Percentiles rank a stretch among this genome's conserved stretches.
phyloP scores from a whole-genome alignment of 2,797 vertebrate genomes.

The Gymnoscopelus braueri region DNA sequence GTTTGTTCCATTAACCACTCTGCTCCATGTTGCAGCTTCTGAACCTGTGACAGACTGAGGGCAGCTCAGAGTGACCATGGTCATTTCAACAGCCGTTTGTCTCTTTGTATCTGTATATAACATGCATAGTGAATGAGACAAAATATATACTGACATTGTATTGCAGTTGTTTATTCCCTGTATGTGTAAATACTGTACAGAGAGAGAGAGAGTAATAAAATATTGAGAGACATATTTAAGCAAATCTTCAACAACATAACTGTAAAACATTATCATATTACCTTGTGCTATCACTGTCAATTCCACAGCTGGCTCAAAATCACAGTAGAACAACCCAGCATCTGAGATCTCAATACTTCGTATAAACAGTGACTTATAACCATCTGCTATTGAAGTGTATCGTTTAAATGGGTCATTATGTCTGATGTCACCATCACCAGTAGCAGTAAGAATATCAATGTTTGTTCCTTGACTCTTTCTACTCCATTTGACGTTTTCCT shows the following conservation, averaged over 20 bases:
- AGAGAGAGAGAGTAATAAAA: too few relatives aligned
- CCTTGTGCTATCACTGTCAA: background rate
- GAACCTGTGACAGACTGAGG: background rate
- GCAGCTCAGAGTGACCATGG: background rate
- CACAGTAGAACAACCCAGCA: slow-evolving; percentile 3
- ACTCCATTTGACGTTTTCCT: too few relatives aligned
- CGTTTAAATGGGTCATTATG: background rate
- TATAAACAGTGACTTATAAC: background rate
- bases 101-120: background rate
- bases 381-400: background rate
- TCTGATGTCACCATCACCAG: background rate
- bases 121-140: background rate
- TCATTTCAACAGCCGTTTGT: background rate
- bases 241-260: too few relatives aligned
- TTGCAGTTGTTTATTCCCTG: too few relatives aligned
- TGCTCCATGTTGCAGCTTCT: background rate
- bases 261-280: background rate
- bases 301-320: background rate
- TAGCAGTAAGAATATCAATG: too few relatives aligned
- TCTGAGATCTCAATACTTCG: background rate
- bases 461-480: too few relatives aligned
- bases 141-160: background rate
- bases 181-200: too few relatives aligned
- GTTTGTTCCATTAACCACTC: background rate
- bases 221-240: too few relatives aligned